Conservation (phyloP, 2,113 vertebrate genomes). For the Phyllostomus discolor region DNA sequence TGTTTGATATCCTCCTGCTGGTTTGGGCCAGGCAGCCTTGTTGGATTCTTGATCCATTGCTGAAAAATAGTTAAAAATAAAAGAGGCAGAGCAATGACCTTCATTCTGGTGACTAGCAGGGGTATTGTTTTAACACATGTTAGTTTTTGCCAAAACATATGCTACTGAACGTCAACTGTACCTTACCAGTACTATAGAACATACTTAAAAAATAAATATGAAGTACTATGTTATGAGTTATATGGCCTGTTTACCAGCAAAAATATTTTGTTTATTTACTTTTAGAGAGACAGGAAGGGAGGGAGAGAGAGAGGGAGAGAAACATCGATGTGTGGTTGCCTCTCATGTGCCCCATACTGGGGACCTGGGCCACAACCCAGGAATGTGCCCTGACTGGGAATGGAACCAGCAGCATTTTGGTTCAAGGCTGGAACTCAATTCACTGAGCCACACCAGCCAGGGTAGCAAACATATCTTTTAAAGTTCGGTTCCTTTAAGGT, state of each 20-base stretch:
- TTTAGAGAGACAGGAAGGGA: too few species aligned
- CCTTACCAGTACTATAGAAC: background rate
- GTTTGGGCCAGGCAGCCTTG: slow-evolving; percentile 79
- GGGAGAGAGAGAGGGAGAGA: too few species aligned
- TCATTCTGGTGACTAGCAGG: background rate
- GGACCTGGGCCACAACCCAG: too few species aligned
- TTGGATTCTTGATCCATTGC: slow-evolving; percentile 84
- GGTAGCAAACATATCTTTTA: background rate
- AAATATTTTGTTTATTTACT: background rate
- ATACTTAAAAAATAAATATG: background rate
- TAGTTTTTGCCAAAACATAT: background rate
- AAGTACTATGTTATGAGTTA: background rate
- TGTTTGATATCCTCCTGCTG: slow-evolving; percentile 77
- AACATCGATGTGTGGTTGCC: too few species aligned
- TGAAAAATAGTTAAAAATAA: slow-evolving; percentile 52
- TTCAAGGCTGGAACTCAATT: too few species aligned
- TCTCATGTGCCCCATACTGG: too few species aligned
- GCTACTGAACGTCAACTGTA: background rate
- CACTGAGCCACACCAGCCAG: too few species aligned
- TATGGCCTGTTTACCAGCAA: background rate
- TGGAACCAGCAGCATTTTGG: too few species aligned
- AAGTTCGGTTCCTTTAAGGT: background rate
- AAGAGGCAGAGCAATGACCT: background rate
- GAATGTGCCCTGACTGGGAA: too few species aligned
- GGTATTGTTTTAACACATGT: background rate